These are phyloP conservation scores for Heterocephalus glaber DNA, from an alignment of 2,113 vertebrate species.

Conservation along the genomic window DNA sequence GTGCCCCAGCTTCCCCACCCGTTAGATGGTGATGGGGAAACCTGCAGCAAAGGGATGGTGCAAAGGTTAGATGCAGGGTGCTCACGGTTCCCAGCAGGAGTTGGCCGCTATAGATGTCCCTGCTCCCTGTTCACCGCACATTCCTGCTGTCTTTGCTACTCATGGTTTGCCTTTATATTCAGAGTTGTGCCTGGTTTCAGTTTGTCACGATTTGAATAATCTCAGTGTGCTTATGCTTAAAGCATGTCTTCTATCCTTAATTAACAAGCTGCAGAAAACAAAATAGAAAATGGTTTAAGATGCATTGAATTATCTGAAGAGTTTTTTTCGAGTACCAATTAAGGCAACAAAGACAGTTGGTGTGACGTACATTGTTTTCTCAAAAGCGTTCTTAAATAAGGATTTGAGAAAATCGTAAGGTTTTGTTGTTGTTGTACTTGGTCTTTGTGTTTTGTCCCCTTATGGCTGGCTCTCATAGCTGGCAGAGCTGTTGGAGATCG, in stretches of 20 bases:
- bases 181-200: background rate
- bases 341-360: slow-evolving; percentile 26
- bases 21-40: background rate
- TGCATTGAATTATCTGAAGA: slow-evolving; percentile 17
- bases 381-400: slow-evolving; percentile 32
- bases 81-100: background rate
- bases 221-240: background rate
- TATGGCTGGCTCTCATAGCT: background rate
- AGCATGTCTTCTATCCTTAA: background rate
- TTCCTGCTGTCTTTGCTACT: background rate
- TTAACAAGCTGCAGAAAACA: slow-evolving; percentile 36
- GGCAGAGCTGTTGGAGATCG: background rate
- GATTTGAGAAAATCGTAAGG: background rate
- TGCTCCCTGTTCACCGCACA: background rate
- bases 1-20: background rate
- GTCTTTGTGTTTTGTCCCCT: background rate
- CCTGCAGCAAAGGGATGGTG: background rate
- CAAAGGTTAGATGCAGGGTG: background rate
- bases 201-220: background rate
- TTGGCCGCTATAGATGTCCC: background rate
- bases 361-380: slow-evolving; percentile 28
- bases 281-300: slow-evolving; percentile 19
- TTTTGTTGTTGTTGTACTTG: background rate
- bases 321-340: slow-evolving; percentile 43
- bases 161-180: background rate